These are phyloP conservation scores for Meteorus cinctellus DNA, from an alignment of 2,888 invertebrate genomes.

Conservation along the genomic window DNA sequence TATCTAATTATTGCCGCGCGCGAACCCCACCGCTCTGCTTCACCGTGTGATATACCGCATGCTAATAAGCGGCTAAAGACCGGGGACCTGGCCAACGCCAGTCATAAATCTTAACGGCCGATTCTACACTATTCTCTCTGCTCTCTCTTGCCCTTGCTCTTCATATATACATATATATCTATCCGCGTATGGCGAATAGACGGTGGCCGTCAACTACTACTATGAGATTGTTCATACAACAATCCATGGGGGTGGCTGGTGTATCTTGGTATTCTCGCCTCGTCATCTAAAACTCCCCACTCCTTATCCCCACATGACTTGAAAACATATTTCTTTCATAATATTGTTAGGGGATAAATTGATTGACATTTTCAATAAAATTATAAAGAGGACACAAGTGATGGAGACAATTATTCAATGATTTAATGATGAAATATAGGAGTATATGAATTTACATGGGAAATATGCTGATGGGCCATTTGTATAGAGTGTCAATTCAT, in stretches of 20 bases:
- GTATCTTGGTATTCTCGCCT: not conserved
- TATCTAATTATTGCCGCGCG: constrained; percentile 73
- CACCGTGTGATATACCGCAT: constrained; percentile 71
- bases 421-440: not conserved
- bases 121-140: constrained; percentile 54
- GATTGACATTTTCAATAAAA: no score
- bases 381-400: no score
- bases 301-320: no score
- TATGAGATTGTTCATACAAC: not conserved
- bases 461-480: not conserved
- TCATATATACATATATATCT: not conserved
- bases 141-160: no score
- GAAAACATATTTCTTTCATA: no score
- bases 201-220: not conserved
- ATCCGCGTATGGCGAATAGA: not conserved
- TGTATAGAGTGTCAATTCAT: not conserved
- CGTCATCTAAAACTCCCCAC: not conserved
- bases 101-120: constrained; percentile 70
- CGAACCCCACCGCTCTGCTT: constrained; percentile 63
- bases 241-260: not conserved
- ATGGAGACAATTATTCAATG: not conserved
- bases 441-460: not conserved
- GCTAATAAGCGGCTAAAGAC: constrained; percentile 74
- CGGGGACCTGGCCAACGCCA: constrained; percentile 66
- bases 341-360: no score